Conservation (phyloP, 2,113 vertebrate species). For the Scopus umbretta region DNA sequence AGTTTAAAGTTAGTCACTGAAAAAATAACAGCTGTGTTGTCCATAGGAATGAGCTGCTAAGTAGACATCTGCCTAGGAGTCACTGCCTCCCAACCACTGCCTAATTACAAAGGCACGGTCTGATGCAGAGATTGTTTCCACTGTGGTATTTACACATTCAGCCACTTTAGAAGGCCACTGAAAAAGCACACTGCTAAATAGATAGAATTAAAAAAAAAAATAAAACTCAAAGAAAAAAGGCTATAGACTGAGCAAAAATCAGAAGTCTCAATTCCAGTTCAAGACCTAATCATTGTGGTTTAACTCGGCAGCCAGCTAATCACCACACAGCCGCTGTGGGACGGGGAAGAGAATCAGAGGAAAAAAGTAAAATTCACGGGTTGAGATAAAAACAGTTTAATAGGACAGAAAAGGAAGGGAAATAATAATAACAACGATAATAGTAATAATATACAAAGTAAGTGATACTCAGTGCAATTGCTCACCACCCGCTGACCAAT, state of each 20-base stretch:
- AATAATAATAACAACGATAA: too few species aligned
- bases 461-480: too few species aligned
- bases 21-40: not conserved
- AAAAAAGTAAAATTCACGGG: too few species aligned
- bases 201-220: not conserved
- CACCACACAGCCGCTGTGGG: too few species aligned
- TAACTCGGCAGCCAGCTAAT: too few species aligned
- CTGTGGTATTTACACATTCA: not conserved
- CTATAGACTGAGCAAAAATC: not conserved
- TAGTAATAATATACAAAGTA: too few species aligned
- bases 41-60: not conserved
- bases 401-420: too few species aligned
- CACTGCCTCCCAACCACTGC: not conserved
- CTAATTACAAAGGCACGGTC: not conserved
- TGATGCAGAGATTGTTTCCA: not conserved
- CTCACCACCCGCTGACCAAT: too few species aligned
- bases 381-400: too few species aligned
- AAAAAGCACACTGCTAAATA: not conserved
- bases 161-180: not conserved
- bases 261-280: not conserved
- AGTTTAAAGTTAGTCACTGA: not conserved
- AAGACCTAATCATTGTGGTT: too few species aligned
- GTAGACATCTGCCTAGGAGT: not conserved
- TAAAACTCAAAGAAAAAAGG: not conserved
- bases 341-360: too few species aligned